phyloP scores from a whole-genome alignment of 2,888 invertebrate species.

The Synergus gifuensis region DNA sequence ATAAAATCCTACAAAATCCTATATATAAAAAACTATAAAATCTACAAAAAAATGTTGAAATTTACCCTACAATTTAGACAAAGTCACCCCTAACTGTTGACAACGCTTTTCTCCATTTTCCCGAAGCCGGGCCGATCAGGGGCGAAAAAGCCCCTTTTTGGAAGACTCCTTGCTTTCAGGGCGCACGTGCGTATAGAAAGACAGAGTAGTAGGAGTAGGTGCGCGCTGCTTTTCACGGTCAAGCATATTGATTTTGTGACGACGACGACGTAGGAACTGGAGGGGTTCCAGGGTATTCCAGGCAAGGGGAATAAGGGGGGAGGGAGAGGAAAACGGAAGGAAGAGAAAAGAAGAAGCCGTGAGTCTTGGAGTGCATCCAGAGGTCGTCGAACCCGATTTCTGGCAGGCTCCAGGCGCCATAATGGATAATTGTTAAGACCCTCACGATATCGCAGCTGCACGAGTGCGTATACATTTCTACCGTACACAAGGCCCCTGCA shows the following conservation, averaged over 20 bases:
- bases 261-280: constrained; percentile 46
- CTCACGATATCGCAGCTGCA: constrained; percentile 33
- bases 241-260: constrained; percentile 69
- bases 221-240: constrained; percentile 77
- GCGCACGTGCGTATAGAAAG: constrained; percentile 56
- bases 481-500: neutral
- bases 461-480: neutral
- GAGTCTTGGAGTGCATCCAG: constrained; percentile 76
- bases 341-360: constrained; percentile 57
- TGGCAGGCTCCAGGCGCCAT: constrained; percentile 56
- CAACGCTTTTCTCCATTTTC: neutral
- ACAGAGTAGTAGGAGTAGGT: constrained; percentile 57
- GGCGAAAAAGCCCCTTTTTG: constrained; percentile 14
- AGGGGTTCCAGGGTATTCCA: constrained; percentile 45
- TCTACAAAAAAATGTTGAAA: neutral
- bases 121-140: neutral
- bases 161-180: constrained; percentile 41
- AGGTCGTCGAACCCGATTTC: constrained; percentile 74
- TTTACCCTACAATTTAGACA: neutral
- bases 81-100: neutral
- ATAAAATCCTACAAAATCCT: neutral
- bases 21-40: neutral
- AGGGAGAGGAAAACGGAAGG: constrained; percentile 51
- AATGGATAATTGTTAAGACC: constrained; percentile 64
- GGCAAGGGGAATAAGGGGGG: constrained; percentile 45